Conservation (phyloP, 2,113 vertebrate genomes). For the Limnothrissa miodon region DNA sequence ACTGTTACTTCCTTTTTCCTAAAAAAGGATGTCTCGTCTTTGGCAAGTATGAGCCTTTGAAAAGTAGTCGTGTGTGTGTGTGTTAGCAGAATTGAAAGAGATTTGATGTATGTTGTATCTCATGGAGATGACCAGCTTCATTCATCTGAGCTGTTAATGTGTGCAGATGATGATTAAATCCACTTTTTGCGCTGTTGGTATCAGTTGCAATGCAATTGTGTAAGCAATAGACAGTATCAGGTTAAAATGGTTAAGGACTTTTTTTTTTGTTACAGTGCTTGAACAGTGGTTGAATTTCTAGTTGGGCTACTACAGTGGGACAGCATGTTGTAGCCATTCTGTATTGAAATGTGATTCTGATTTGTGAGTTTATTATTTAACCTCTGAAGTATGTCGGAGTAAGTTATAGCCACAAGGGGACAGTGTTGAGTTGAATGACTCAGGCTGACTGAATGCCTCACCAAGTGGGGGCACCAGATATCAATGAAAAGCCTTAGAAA, state of each 20-base stretch:
- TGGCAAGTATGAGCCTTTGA: conserved; percentile 12
- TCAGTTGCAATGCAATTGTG: conserved; percentile 8
- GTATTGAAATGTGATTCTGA: conserved; percentile 17
- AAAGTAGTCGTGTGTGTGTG: conserved; percentile 7
- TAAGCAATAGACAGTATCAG: conserved; percentile 13
- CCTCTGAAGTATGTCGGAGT: not conserved
- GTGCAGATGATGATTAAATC: not conserved
- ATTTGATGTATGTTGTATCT: not conserved
- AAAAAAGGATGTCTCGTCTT: not conserved
- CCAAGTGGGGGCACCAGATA: not conserved
- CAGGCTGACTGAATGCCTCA: not conserved
- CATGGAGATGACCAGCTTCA: not conserved
- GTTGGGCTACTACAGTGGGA: not conserved
- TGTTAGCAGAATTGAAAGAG: not conserved
- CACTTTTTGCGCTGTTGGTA: not conserved
- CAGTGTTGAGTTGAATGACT: conserved; percentile 12
- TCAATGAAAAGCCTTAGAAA: not conserved
- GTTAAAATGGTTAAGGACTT: not conserved
- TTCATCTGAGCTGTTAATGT: not conserved
- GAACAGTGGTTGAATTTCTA: not conserved
- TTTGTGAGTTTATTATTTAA: not conserved
- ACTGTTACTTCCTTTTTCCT: conserved; percentile 1
- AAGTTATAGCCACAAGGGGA: conserved; percentile 4
- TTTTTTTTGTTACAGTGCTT: not conserved
- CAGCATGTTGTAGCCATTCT: not conserved